phyloP scores from a whole-genome alignment of 2,113 vertebrate species.

The Emydura subglobosa region DNA sequence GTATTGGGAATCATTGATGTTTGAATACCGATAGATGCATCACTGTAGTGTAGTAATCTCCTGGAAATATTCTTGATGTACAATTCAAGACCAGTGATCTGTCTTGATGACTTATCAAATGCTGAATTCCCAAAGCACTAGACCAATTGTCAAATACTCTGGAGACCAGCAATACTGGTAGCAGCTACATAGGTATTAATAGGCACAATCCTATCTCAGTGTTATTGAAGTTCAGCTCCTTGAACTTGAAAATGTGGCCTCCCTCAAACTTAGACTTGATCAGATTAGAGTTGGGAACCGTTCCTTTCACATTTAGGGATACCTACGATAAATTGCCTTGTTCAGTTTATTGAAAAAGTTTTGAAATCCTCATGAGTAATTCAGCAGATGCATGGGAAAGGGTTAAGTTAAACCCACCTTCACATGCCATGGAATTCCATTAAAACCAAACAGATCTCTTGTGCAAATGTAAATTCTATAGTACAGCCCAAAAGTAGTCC shows the following conservation, averaged over 20 bases:
- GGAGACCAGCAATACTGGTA: not conserved
- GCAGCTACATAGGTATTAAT: not conserved
- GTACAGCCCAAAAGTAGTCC: not conserved
- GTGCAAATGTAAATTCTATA: accelerated
- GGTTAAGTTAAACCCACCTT: not conserved
- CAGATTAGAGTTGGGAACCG: accelerated
- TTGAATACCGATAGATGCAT: not conserved
- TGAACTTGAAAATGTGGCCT: not conserved
- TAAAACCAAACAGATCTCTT: not conserved
- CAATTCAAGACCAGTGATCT: not conserved
- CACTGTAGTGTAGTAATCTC: not conserved
- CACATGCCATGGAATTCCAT: not conserved
- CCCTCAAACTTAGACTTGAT: not conserved
- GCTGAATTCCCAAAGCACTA: not conserved
- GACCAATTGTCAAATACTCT: not conserved
- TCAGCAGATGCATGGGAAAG: not conserved
- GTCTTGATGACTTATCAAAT: not conserved
- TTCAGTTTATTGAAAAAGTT: not conserved
- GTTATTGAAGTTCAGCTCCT: not conserved
- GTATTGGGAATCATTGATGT: not conserved
- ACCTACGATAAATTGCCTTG: not conserved
- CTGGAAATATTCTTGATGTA: not conserved
- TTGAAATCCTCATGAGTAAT: not conserved
- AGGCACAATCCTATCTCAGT: not conserved
- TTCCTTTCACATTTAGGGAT: accelerated